Evolutionary conservation across 2,888 invertebrate species (phyloP), one percentile per base, ranked within the genome.

Genomic region (Polydrusus pterygomalis): DNA sequence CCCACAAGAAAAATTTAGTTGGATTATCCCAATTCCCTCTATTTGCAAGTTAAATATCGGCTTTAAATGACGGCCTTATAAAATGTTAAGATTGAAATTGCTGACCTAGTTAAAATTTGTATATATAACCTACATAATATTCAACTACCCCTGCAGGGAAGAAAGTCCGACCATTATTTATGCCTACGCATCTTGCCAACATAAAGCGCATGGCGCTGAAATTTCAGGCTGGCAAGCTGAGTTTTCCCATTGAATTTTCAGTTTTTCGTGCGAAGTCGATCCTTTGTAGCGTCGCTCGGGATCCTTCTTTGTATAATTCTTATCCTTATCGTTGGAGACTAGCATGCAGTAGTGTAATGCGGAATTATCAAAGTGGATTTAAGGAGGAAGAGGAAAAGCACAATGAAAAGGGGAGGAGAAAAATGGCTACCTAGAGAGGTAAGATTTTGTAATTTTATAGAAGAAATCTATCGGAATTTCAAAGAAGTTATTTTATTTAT

Each of bases 301-400:
- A 56, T 45, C 51, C 25, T 67, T 10, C 25, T 43, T 71, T 43
- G n/a, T 30, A 40, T 18, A 38, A 51, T 38, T 49, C 40, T 43
- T 63, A 49, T 56, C 71, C 43, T 71, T 54, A 43, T 30, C 64
- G 54, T 40, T 71, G 20, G 51, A 40, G 38, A 71, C 40, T 51
- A 40, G 47, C n/a, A 62, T 62, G 70, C 62, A 64, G 47, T 49
- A 49, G 49, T 64, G 84, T 92, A 87, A 85, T 92, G 89, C 54
- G 89, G 89, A 20, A 86, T 87, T 38, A 60, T 17, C 17, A 38
- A 18, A 38, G 38, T 30, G 18, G 38, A 38, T 60, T 60, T 38
- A 60, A 18, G 38, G 25, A 34, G 15, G 58, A 38, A 58, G 3
- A 9, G 9, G 11, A 60, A 15, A 15, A 34, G 15, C n/a, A 15